Evolutionary conservation across 2,888 invertebrate genomes (phyloP).

Genomic region (Tetragnatha montana): DNA sequence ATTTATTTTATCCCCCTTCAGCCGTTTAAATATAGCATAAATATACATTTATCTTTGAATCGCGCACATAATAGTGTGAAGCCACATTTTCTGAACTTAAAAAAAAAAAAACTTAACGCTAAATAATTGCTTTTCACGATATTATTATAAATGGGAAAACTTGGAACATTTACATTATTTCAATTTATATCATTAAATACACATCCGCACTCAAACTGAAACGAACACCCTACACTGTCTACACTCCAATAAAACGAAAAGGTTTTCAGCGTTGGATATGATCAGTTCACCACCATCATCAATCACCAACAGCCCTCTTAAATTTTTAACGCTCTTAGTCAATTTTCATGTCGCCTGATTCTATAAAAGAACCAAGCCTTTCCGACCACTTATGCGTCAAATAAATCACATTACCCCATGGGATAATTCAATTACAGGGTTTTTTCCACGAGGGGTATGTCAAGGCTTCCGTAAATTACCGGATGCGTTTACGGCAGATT

Average conservation of each 20-base stretch:
- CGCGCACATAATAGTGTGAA: no score
- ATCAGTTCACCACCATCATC: background rate
- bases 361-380: background rate
- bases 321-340: background rate
- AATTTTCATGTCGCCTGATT: background rate
- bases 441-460: background rate
- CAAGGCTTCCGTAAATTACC: background rate
- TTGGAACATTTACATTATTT: no score
- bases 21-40: no score
- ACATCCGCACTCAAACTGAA: no score
- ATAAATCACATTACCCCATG: conserved; percentile 18
- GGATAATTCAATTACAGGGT: conserved; percentile 11
- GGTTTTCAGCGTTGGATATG: background rate
- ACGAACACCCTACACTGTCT: no score
- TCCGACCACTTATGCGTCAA: conserved; percentile 2
- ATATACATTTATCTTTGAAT: no score
- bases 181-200: no score
- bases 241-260: background rate
- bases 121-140: no score
- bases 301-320: background rate
- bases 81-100: no score
- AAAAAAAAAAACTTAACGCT: no score
- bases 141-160: no score
- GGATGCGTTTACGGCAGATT: conserved; percentile 16
- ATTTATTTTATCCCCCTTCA: no score